Percentiles rank a stretch among this genome's conserved stretches.
Evolutionary conservation across 1,140 invertebrate species (phyloP).

Genomic region (Drosophila rufa): DNA sequence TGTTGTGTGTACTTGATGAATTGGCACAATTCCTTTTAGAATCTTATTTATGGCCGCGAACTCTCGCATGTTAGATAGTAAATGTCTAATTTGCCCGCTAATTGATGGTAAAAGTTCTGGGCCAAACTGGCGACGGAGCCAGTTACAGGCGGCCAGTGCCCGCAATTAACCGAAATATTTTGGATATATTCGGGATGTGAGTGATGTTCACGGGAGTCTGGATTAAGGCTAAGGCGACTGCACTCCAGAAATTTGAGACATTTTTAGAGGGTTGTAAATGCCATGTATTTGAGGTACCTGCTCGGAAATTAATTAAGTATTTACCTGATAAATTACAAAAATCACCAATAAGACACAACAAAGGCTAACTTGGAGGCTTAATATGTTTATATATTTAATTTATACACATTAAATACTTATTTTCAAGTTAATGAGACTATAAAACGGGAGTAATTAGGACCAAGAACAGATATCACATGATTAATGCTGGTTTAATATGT

Average conservation of each 20-base stretch:
- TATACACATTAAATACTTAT: neutral
- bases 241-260: neutral
- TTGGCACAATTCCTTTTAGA: constrained; percentile 38
- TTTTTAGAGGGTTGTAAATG: neutral
- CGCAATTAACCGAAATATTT: constrained; percentile 19
- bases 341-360: neutral
- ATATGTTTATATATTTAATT: neutral
- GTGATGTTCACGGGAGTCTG: neutral
- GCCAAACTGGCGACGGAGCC: constrained; percentile 42
- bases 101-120: constrained; percentile 53
- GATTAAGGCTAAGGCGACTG: neutral
- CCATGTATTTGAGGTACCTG: neutral
- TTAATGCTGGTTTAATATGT: too few species aligned
- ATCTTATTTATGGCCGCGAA: constrained; percentile 31
- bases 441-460: neutral
- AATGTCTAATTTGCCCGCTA: constrained; percentile 49
- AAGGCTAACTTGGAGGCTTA: neutral
- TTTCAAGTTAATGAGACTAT: neutral
- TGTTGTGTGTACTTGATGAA: constrained; percentile 15
- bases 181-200: neutral
- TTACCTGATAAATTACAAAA: neutral
- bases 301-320: neutral
- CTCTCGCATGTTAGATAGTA: constrained; percentile 23
- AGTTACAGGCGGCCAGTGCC: constrained; percentile 42
- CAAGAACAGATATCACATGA: too few species aligned